Percentiles rank a stretch among this genome's conserved stretches.
phyloP scores from a whole-genome alignment of 1,140 invertebrate species.

The Trachelipus rathkii region DNA sequence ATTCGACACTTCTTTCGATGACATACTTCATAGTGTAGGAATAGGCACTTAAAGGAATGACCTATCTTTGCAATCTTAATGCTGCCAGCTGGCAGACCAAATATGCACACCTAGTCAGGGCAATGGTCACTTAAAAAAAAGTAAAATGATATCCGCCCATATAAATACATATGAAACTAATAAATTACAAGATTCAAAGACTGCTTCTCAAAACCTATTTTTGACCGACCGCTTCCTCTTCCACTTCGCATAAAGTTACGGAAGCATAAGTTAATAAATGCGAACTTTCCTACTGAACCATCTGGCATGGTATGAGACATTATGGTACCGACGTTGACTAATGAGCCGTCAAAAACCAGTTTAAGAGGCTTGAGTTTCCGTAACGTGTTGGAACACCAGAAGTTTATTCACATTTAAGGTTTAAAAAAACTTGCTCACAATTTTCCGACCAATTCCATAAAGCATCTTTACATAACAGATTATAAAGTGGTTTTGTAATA shows the following conservation, averaged over 20 bases:
- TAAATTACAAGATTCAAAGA: constrained; percentile 52
- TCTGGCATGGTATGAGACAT: constrained; percentile 51
- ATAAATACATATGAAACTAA: constrained; percentile 56
- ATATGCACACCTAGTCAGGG: constrained; percentile 51
- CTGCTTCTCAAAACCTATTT: constrained; percentile 59
- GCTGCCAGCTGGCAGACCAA: too few relatives aligned
- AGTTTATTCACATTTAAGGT: constrained; percentile 47
- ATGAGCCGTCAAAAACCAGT: constrained; percentile 54
- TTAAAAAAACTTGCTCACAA: constrained; percentile 46
- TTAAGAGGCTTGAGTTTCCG: constrained; percentile 50
- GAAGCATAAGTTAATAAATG: constrained; percentile 54
- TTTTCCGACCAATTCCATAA: constrained; percentile 7
- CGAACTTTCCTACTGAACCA: constrained; percentile 48
- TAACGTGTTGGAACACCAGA: constrained; percentile 49
- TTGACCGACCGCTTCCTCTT: constrained; percentile 53
- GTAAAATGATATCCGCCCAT: constrained; percentile 51
- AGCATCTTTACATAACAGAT: neutral
- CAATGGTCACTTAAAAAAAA: constrained; percentile 54
- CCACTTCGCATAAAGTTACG: constrained; percentile 50
- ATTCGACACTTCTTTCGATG: too few relatives aligned
- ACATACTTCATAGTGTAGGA: too few relatives aligned
- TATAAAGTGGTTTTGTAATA: neutral
- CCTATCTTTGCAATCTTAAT: too few relatives aligned
- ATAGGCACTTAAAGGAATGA: too few relatives aligned
- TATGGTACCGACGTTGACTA: constrained; percentile 53